Conservation (phyloP, 2,113 vertebrate species). For the Scopus umbretta region DNA sequence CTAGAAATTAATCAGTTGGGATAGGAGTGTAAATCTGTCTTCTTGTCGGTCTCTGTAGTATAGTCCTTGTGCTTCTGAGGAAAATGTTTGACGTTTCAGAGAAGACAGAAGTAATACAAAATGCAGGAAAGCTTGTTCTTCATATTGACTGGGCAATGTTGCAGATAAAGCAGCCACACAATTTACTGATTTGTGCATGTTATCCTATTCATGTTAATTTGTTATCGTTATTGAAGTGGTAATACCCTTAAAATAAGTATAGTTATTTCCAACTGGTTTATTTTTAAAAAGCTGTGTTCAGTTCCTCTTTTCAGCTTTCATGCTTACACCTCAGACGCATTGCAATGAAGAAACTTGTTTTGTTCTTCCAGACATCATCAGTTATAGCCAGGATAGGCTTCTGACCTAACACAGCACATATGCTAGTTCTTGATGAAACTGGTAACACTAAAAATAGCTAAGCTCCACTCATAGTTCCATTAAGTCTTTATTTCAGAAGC, state of each 20-base stretch:
- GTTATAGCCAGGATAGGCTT: background rate
- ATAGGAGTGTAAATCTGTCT: background rate
- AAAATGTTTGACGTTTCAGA: background rate
- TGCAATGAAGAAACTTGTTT: background rate
- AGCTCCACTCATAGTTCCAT: background rate
- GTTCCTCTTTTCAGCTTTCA: background rate
- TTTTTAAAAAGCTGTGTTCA: background rate
- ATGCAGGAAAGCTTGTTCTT: background rate
- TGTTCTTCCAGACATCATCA: background rate
- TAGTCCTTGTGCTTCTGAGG: background rate
- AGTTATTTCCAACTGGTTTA: background rate
- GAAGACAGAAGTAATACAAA: background rate
- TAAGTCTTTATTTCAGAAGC: background rate
- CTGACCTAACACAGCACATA: background rate
- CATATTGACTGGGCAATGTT: fast-evolving
- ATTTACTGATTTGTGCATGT: background rate
- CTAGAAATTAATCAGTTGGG: background rate
- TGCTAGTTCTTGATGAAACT: background rate
- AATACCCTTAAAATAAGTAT: background rate
- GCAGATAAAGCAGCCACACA: background rate
- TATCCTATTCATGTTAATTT: background rate
- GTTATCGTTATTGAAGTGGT: background rate
- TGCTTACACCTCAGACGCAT: background rate
- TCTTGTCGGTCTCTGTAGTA: background rate
- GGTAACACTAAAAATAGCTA: background rate